Conservation (phyloP, 2,113 vertebrate genomes). For the Mormoops blainvillei region DNA sequence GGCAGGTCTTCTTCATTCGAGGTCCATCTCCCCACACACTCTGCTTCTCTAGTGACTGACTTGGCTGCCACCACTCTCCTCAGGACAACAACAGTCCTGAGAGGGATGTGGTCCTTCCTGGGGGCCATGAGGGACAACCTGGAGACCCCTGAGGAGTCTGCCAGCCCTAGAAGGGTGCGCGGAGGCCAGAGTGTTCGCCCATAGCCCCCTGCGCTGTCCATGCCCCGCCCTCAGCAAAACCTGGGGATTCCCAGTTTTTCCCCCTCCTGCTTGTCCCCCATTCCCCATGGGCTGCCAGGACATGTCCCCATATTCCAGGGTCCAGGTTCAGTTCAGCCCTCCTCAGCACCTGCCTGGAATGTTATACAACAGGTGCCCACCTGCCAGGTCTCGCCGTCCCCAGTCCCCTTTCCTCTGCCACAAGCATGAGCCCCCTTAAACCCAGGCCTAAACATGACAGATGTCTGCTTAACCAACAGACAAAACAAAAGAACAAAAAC, state of each 20-base stretch:
- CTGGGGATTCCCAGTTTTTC: not conserved
- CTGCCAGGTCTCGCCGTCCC: not conserved
- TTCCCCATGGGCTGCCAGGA: not conserved
- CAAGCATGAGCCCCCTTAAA: not conserved
- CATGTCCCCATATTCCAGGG: not conserved
- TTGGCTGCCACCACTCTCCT: not conserved
- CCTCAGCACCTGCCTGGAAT: not conserved
- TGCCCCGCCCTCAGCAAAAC: not conserved
- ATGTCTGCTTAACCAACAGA: not conserved
- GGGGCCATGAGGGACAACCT: too few relatives aligned
- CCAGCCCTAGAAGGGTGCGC: not conserved
- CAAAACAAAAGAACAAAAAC: conserved; percentile 44
- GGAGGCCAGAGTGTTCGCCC: not conserved
- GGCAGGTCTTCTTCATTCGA: too few relatives aligned
- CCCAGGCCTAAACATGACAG: not conserved
- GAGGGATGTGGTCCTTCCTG: not conserved
- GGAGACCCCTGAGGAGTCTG: not conserved
- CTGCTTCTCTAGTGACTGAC: not conserved
- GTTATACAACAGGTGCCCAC: too few relatives aligned
- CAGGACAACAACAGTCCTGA: not conserved
- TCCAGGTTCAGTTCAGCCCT: not conserved
- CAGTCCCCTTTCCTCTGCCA: not conserved
- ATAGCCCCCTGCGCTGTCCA: rapidly evolving
- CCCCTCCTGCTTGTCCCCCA: not conserved
- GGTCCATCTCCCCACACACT: not conserved